Evolutionary conservation across 2,113 vertebrate genomes (phyloP).

Genomic region (Benthochromis sp.): DNA sequence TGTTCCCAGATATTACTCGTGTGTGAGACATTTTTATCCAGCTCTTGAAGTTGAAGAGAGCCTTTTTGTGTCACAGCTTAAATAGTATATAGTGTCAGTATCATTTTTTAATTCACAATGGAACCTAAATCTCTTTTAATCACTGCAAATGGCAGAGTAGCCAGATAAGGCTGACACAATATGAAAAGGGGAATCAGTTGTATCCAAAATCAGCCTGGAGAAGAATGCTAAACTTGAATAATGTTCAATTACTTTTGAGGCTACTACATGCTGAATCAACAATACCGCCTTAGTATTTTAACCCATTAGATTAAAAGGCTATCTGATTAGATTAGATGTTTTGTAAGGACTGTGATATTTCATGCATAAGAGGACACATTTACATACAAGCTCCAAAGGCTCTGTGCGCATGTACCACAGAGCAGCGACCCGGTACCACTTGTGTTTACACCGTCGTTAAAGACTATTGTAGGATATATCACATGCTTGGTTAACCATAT

Average conservation of each 20-base stretch:
- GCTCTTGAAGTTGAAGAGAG: neutral
- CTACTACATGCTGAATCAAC: neutral
- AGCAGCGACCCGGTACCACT: neutral
- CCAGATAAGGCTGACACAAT: neutral
- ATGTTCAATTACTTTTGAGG: neutral
- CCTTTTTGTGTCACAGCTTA: neutral
- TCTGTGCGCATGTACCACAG: neutral
- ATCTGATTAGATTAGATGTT: neutral
- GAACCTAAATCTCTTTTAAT: neutral
- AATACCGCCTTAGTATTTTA: neutral
- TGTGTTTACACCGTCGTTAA: slow-evolving; percentile 35
- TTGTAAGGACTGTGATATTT: neutral
- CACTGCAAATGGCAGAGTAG: neutral
- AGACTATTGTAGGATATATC: slow-evolving; percentile 2
- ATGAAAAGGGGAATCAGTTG: neutral
- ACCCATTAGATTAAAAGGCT: neutral
- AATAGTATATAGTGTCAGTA: neutral
- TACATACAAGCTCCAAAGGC: neutral
- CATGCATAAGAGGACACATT: neutral
- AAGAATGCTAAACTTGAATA: neutral
- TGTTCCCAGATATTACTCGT: neutral
- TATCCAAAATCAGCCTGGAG: neutral
- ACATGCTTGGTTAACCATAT: slow-evolving; percentile 32
- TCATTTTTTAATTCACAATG: neutral
- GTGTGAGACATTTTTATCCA: neutral